Percentiles rank a stretch among this genome's conserved stretches.
Evolutionary conservation across 1,140 invertebrate species (phyloP).

Genomic region (Panulirus ornatus): DNA sequence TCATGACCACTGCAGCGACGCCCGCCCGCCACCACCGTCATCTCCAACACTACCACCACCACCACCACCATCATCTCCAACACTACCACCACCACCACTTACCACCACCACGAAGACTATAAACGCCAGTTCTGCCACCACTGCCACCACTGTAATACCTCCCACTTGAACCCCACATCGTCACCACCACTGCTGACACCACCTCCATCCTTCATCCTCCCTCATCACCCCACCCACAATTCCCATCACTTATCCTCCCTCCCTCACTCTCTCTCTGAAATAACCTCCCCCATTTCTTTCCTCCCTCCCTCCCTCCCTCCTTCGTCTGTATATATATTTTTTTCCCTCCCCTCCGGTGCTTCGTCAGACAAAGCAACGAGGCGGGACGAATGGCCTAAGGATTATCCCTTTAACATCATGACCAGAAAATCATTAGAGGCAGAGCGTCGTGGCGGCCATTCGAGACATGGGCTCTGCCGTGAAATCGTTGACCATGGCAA

Average conservation of each 20-base stretch:
- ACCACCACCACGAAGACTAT: no score
- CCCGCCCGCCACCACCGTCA: no score
- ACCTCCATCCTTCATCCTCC: neutral
- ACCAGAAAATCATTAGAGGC: conserved; percentile 5
- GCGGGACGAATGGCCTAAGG: neutral
- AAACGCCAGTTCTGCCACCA: no score
- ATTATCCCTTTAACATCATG: neutral
- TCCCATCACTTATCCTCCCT: no score
- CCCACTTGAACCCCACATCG: no score
- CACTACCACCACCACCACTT: neutral
- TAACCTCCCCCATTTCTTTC: neutral
- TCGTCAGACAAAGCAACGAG: neutral
- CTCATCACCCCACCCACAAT: neutral
- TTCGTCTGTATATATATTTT: no score
- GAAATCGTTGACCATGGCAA: neutral
- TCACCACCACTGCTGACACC: no score
- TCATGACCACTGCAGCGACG: no score
- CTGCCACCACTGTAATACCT: neutral
- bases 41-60: neutral
- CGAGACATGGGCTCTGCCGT: neutral
- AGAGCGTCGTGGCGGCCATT: neutral
- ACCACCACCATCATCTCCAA: neutral
- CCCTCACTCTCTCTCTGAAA: neutral
- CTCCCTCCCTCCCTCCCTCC: neutral
- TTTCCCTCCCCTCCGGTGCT: neutral